phyloP scores from a whole-genome alignment of 2,888 invertebrate species.

The Helobdella robusta region DNA sequence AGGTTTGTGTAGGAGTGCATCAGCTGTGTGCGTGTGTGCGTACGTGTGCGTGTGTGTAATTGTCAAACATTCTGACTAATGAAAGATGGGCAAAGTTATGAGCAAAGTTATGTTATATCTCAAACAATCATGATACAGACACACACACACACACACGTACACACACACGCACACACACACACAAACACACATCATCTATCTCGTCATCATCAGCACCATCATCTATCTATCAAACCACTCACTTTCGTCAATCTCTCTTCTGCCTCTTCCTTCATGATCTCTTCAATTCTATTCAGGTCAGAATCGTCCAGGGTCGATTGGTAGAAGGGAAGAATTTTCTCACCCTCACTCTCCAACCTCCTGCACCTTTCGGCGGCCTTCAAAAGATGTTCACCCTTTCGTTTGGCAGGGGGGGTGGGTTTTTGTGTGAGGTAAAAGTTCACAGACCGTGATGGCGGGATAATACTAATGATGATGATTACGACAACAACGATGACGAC shows the following conservation, averaged over 20 bases:
- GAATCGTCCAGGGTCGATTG: constrained; percentile 47
- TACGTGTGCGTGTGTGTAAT: too few species aligned
- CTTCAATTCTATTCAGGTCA: constrained; percentile 45
- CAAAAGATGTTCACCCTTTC: constrained; percentile 45
- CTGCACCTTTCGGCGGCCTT: constrained; percentile 49
- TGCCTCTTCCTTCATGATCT: constrained; percentile 43
- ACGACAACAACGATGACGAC: neutral
- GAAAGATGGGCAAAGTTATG: too few species aligned
- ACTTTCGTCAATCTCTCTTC: constrained; percentile 44
- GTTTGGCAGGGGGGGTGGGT: neutral
- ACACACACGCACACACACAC: neutral
- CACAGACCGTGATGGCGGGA: neutral
- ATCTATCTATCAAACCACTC: too few species aligned
- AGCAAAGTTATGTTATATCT: neutral
- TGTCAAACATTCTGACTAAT: too few species aligned
- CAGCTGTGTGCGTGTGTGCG: constrained; percentile 37
- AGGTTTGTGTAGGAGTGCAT: constrained; percentile 50
- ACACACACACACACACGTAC: neutral
- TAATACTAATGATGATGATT: neutral
- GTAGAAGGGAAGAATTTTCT: constrained; percentile 50
- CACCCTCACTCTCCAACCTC: constrained; percentile 49
- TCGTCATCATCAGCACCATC: neutral
- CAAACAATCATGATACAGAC: neutral
- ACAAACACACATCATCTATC: neutral
- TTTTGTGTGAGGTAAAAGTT: neutral